A percentile compares a stretch with the other conserved stretches of the same genome.
Conservation (phyloP, 2,797 vertebrate species). For the Nyctibius grandis region DNA sequence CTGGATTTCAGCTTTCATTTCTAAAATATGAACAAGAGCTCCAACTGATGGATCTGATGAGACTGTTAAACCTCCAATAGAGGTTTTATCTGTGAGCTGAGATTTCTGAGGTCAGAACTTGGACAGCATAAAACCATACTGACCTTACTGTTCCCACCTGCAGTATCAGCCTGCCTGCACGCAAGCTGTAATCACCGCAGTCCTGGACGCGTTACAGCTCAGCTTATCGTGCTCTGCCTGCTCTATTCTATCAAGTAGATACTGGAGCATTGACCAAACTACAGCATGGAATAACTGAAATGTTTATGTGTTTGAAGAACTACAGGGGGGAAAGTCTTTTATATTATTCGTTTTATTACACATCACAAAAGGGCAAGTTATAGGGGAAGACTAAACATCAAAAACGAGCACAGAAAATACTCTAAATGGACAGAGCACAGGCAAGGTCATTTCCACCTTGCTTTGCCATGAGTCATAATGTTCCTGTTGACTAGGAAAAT, state of each 20-base stretch:
- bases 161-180: neutral
- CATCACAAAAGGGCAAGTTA: neutral
- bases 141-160: neutral
- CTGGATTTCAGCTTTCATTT: neutral
- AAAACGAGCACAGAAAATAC: neutral
- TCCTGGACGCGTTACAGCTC: neutral
- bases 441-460: neutral
- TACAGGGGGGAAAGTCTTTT: neutral
- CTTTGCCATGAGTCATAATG: neutral
- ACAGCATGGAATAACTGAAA: neutral
- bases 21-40: neutral
- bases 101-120: neutral
- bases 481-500: neutral
- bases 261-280: neutral
- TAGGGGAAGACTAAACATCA: neutral
- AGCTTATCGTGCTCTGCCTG: neutral
- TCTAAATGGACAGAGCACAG: neutral
- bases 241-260: neutral
- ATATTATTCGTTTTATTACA: neutral
- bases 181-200: neutral
- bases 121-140: neutral
- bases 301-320: neutral
- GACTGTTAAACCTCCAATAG: neutral
- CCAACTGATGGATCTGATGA: neutral
- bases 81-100: neutral